These are phyloP conservation scores for Noctua comes DNA, from an alignment of 2,888 invertebrate species.

Conservation along the genomic window DNA sequence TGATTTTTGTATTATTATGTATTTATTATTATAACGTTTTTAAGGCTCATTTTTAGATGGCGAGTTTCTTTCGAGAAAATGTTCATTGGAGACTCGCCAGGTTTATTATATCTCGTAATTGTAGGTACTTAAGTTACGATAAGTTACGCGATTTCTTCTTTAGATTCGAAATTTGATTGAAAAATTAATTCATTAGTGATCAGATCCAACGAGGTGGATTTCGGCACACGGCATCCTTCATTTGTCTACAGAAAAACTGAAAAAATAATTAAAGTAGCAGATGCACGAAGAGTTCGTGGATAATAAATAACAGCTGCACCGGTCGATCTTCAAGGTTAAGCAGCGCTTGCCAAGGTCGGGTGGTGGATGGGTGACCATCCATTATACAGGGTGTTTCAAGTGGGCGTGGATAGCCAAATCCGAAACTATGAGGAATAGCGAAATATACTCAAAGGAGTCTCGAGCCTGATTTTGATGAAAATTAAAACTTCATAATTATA, in stretches of 20 bases:
- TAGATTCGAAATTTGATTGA: not conserved
- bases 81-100: not conserved
- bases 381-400: not conserved
- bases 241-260: not conserved
- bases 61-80: not conserved
- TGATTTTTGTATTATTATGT: slow-evolving; percentile 6
- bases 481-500: too few relatives aligned
- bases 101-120: not conserved
- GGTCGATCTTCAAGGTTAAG: not conserved
- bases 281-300: too few relatives aligned
- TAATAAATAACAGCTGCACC: not conserved
- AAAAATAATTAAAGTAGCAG: not conserved
- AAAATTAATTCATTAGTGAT: not conserved
- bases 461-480: too few relatives aligned
- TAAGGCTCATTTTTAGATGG: slow-evolving; percentile 6
- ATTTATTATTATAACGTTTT: too few relatives aligned
- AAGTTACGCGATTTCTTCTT: slow-evolving; percentile 20
- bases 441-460: too few relatives aligned
- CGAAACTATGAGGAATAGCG: too few relatives aligned
- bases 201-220: not conserved
- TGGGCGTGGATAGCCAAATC: too few relatives aligned
- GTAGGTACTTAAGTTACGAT: slow-evolving; percentile 18
- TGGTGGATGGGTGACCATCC: not conserved
- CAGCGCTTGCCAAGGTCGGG: not conserved
- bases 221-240: not conserved